phyloP scores from a whole-genome alignment of 2,113 vertebrate species.

The Dasyprocta punctata region DNA sequence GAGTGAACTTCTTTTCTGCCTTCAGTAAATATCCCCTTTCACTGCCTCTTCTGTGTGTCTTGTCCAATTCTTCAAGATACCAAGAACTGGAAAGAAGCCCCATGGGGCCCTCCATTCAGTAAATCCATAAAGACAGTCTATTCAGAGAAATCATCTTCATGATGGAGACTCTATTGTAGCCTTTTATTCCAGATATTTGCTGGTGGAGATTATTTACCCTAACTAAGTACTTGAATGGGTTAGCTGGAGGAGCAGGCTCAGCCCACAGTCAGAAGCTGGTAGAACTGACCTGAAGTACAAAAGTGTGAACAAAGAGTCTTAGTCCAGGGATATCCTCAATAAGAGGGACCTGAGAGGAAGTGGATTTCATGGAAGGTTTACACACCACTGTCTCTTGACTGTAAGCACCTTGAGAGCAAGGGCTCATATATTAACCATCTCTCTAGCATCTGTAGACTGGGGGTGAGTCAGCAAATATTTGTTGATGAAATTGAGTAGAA shows the following conservation, averaged over 20 bases:
- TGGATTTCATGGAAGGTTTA: not conserved
- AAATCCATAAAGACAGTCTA: not conserved
- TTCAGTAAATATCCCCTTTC: not conserved
- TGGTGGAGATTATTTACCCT: not conserved
- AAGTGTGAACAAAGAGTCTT: constrained; percentile 16
- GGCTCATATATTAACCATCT: not conserved
- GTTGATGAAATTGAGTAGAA: not conserved
- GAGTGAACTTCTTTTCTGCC: not conserved
- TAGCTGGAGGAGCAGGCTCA: not conserved
- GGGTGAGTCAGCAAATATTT: constrained; percentile 32
- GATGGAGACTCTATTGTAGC: not conserved
- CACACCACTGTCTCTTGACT: not conserved
- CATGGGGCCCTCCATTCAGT: not conserved
- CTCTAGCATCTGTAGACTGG: not conserved
- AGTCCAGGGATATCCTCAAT: not conserved
- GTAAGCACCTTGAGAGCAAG: not conserved
- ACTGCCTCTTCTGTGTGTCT: not conserved
- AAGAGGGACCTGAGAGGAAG: not conserved
- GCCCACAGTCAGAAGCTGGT: not conserved
- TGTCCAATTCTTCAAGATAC: not conserved
- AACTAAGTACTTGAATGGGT: not conserved
- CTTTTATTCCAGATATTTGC: constrained; percentile 21
- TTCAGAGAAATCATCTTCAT: constrained; percentile 1
- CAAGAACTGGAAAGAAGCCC: not conserved
- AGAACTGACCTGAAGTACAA: constrained; percentile 1